Base-by-base conservation (phyloP, 2,797 vertebrate genomes). In the Rousettus madagascariensis region DNA sequence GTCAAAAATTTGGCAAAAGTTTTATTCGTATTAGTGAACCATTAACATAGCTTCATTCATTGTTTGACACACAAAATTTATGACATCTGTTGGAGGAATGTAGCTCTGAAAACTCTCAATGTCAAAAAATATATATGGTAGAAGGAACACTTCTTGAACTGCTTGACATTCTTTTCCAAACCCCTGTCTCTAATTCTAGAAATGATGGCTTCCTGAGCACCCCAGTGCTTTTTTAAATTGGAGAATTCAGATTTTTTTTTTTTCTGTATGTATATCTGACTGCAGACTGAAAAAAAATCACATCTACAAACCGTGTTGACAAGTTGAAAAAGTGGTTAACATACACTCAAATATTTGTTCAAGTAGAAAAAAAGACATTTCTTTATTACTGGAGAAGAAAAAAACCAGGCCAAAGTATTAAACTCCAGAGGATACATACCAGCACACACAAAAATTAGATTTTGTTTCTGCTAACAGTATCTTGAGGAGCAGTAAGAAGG, bases 1-100 rank as follows among this genome's bases (percentile, higher is more conserved):
- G 59, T 97, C 90, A 97, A 72, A 93, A 63, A 53, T 30, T 88
- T 88, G 93, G 94, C 96, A 71, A 91, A 85, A 90, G 69, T 63
- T 72, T 33, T 78, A 43, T 72, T 95, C 59, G 0, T 59, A 46
- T 77, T 88, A 78, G 59, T 57, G 46, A 96, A 59, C 59, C 46
- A 43, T 96, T 79, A 86, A 85, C 55, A 95, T 5, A 86, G 87
- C 78, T 86, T 91, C 61, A 72, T 90, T 90, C 65, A 90, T n/a
- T 22, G 33, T 80, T 36, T 82, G 87, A 94, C 94, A 90, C 38
- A 71, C n/a, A 83, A 43, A 96, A 95, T 91, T 90, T 63, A 96
- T 43, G 84, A 87, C 93, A 86, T 75, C 38, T 90, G 46, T 13
- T 41, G 53, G 36, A 79, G 63, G 93, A 88, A 82, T 28, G 85